Evolutionary conservation across 2,888 invertebrate species (phyloP), one percentile per base, ranked within the genome.

Genomic region (Xanthorhoe designata): DNA sequence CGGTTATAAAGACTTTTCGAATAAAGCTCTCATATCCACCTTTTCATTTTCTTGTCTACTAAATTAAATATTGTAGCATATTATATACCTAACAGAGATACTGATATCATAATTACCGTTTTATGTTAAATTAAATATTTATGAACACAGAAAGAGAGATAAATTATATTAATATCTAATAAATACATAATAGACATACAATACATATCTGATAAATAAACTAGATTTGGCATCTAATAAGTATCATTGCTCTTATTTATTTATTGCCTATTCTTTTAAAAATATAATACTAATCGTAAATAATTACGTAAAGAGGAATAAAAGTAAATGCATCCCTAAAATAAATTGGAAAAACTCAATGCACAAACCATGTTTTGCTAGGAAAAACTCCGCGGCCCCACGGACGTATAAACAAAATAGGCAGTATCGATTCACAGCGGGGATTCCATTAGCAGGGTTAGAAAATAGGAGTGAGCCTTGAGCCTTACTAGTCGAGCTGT

Each of bases 401-500:
- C 18, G 5, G 42, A 38, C 38, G 62, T 55, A 72, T 72, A 64
- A 52, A 17, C 56, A 52, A 58, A 68, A 18, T 54, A 45, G 61
- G 42, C 50, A 15, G 51, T 70, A 66, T 64, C 59, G 59, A 64
- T 70, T 61, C 70, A 58, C 69, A 61, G 63, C 62, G 70, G 75
- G 75, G 75, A 65, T 72, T 77, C 84, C 82, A 85, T 84, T 85
- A 84, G 80, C 75, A 58, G 66, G 45, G 63, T 72, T 72, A 75
- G 78, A 79, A 77, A 81, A 78, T 79, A 78, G 78, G 76, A 61
- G 80, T 75, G 77, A 76, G 79, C 79, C 80, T 73, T 69, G 77
- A 73, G 76, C 61, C 57, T 57, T 61, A 42, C 62, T 55, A 57
- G 42, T 45, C 84, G 81, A 86, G 84, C 87, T 85, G 84, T 86